Base-by-base conservation (phyloP, 2,113 vertebrate genomes). In the Pedionomus torquatus region DNA sequence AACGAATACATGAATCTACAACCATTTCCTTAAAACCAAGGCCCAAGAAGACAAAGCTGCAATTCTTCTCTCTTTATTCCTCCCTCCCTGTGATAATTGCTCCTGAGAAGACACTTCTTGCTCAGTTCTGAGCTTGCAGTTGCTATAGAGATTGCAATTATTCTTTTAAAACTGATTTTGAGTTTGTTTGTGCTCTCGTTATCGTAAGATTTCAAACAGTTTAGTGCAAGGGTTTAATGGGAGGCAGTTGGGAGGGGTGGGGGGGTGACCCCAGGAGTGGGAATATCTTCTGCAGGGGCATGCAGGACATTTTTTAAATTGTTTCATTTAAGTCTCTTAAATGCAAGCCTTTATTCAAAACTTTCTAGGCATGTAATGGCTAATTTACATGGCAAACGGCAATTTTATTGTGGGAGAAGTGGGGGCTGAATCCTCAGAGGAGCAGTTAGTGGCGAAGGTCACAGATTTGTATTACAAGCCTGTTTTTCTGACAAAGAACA, bases 351-450 rank as follows among this genome's bases (percentile, higher is more conserved):
- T 91, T 83, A 43, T 85, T 64, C 41, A 15, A 20, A 78, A 44
- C 37, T 81, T 77, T 61, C 37, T 2, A 37, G 44, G 58, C 57
- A 90, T 63, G 80, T 75, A 41, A 21, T 6, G 58, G 58, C 23
- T 8, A 4, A 93, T 84, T 87, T 72, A 43, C 58, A 75, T 2
- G 33, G 51, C 26, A 70, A 96, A 81, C 39, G 31, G 31, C 31
- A 75, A 13, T 37, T 35, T 48, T 46, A 11, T 17, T 85, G 89
- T 93, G 96, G 91, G 95, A 96, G 83, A 92, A 54, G 74, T 48
- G 92, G 87, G 75, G 88, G 77, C 49, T 31, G 86, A 86, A 95
- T 83, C 94, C 93, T 76, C 92, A 49, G 72, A 83, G 63, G 58
- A 83, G 58, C 51, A 9, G 0, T 87, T 49, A 49, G 79, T 39